Evolutionary conservation across 2,113 vertebrate genomes (phyloP), one percentile per base, ranked within the genome.

Genomic region (Nothoprocta perdicaria): DNA sequence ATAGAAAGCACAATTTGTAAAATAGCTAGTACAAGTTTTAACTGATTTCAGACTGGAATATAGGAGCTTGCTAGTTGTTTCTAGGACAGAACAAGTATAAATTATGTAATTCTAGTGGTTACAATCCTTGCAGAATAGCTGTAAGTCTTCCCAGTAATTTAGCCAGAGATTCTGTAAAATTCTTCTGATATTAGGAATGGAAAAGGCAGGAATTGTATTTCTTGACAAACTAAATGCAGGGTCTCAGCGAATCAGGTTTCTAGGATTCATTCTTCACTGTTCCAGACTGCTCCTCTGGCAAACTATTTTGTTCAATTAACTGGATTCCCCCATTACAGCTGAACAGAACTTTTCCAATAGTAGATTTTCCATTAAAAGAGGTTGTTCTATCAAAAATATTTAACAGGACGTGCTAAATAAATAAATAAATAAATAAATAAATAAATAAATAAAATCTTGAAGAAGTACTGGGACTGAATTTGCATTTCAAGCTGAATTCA

Each of bases 11-110:
- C 4, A 85, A 61, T 80, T 89, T 92, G 33, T 83, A 9, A 83
- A 58, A 24, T 52, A 78, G 33, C 22, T 85, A 45, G 6, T 52
- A 4, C 18, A 19, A 38, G 10, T 78, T 90, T 89, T 72, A 87
- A 13, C 38, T 50, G 27, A 43, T 14, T 91, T 80, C 57, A 83
- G 46, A 24, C 23, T 62, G 48, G 45, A 94, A 16, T 14, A 50
- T 43, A 14, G 4, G 7, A 80, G 41, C 68, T 86, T 92, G 85
- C 87, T 61, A 1, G n/a, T 89, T 84, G 58, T 89, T 95, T 95
- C 68, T 45, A 74, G 80, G 63, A 33, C 29, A 65, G 62, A 89
- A 78, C 63, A 83, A 83, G 22, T 48, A 48, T 48, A 22, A 78
- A 85, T 14, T 15, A 26, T 53, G 33, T 55, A 3, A 60, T 84